Conservation (phyloP, 1,140 invertebrate species). For the Diploscapter pachys region DNA sequence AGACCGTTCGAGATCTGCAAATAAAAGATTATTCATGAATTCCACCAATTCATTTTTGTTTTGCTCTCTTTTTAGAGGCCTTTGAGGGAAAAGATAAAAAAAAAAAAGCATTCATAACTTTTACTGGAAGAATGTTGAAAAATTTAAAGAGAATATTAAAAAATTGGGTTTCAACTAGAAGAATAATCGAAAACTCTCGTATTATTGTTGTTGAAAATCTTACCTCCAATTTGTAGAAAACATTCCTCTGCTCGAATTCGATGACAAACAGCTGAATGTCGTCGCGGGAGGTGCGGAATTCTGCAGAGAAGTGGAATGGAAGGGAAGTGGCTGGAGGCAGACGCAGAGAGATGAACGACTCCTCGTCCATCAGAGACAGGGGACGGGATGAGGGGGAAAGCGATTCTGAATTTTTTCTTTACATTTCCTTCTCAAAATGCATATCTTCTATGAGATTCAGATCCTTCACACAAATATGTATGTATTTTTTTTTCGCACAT, state of each 20-base stretch:
- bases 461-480: too few relatives aligned
- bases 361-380: conserved; percentile 41
- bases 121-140: too few relatives aligned
- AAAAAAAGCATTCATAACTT: conserved; percentile 11
- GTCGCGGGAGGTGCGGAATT: conserved; percentile 50
- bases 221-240: conserved; percentile 51
- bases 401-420: too few relatives aligned
- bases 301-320: conserved; percentile 47
- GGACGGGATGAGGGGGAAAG: not conserved
- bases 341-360: conserved; percentile 44
- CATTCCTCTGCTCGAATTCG: conserved; percentile 47
- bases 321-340: conserved; percentile 11
- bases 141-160: too few relatives aligned
- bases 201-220: conserved; percentile 25
- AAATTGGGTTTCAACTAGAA: too few relatives aligned
- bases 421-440: too few relatives aligned
- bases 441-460: too few relatives aligned
- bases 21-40: not conserved
- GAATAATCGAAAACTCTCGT: too few relatives aligned
- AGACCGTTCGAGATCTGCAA: conserved; percentile 54
- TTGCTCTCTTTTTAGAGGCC: too few relatives aligned
- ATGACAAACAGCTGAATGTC: conserved; percentile 48
- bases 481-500: too few relatives aligned
- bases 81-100: too few relatives aligned
- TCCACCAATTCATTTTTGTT: too few relatives aligned